A percentile compares a stretch with the other conserved stretches of the same genome.
These are phyloP conservation scores for Drosophila multiciliata DNA, from an alignment of 2,888 invertebrate genomes.

Conservation along the genomic window DNA sequence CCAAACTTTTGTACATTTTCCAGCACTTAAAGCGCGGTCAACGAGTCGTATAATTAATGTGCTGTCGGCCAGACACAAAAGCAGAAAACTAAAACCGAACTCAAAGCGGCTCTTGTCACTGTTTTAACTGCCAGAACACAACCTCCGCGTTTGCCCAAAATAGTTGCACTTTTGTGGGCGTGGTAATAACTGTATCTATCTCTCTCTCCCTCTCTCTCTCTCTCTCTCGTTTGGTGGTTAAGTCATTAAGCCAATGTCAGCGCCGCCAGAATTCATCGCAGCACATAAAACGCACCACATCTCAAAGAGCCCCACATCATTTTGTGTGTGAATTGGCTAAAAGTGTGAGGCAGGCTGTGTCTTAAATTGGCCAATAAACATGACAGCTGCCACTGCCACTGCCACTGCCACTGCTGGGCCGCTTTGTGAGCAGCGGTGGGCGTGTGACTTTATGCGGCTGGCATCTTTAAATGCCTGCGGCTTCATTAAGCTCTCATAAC, in stretches of 20 bases:
- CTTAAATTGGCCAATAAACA: constrained; percentile 79
- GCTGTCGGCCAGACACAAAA: constrained; percentile 38
- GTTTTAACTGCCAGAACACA: constrained; percentile 41
- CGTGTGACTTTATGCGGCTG: constrained; percentile 60
- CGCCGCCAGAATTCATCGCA: constrained; percentile 74
- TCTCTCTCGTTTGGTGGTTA: constrained; percentile 29
- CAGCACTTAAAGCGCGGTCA: constrained; percentile 72
- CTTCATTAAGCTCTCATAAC: constrained; percentile 76
- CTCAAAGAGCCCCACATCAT: constrained; percentile 35
- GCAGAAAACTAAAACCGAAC: constrained; percentile 68
- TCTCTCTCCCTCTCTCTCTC: not conserved
- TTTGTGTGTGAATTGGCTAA: constrained; percentile 13
- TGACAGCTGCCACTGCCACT: constrained; percentile 58
- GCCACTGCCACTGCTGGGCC: constrained; percentile 18
- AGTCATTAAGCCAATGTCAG: constrained; percentile 72
- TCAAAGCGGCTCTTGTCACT: constrained; percentile 68
- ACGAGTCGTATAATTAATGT: constrained; percentile 80
- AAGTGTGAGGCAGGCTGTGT: constrained; percentile 57
- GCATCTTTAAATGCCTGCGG: constrained; percentile 72
- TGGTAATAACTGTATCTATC: constrained; percentile 11
- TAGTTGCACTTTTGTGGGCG: constrained; percentile 72
- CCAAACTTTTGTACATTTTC: constrained; percentile 73
- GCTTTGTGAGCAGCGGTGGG: constrained; percentile 28
- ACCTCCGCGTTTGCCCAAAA: constrained; percentile 41
- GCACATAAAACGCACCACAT: constrained; percentile 79